Conservation (phyloP, 2,797 vertebrate genomes). For the Crypturellus tataupa region DNA sequence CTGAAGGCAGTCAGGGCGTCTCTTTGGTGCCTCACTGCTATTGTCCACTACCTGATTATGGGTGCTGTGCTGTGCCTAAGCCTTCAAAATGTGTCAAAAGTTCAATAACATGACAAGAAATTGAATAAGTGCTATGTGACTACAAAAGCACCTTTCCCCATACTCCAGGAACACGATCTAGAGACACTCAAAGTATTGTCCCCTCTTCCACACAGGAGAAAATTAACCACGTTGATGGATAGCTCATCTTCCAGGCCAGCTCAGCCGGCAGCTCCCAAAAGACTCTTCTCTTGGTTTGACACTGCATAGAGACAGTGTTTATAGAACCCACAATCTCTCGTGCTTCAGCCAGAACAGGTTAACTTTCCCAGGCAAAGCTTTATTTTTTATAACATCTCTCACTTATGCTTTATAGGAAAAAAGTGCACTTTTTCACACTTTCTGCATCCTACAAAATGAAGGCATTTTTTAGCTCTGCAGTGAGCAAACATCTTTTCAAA, state of each 20-base stretch:
- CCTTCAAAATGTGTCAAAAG: not conserved
- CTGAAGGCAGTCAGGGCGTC: not conserved
- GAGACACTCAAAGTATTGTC: not conserved
- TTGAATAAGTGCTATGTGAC: not conserved
- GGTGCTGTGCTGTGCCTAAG: too few relatives aligned
- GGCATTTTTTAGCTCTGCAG: not conserved
- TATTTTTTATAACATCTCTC: not conserved
- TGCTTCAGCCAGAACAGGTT: not conserved
- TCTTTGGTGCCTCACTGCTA: not conserved
- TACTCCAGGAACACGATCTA: not conserved
- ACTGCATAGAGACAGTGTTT: not conserved
- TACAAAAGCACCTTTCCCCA: not conserved
- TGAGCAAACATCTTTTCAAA: rapidly evolving
- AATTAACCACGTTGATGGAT: not conserved
- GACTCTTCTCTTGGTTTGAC: not conserved
- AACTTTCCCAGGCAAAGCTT: not conserved
- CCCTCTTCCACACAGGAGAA: not conserved
- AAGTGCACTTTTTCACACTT: too few relatives aligned
- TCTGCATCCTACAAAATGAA: too few relatives aligned
- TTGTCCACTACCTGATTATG: not conserved
- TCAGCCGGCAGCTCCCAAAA: not conserved
- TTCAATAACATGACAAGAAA: not conserved
- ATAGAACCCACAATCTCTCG: not conserved
- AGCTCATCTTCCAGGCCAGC: not conserved
- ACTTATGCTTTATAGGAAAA: not conserved